Base-by-base conservation (phyloP, 2,888 invertebrate genomes). In the Tetragonula carbonaria region DNA sequence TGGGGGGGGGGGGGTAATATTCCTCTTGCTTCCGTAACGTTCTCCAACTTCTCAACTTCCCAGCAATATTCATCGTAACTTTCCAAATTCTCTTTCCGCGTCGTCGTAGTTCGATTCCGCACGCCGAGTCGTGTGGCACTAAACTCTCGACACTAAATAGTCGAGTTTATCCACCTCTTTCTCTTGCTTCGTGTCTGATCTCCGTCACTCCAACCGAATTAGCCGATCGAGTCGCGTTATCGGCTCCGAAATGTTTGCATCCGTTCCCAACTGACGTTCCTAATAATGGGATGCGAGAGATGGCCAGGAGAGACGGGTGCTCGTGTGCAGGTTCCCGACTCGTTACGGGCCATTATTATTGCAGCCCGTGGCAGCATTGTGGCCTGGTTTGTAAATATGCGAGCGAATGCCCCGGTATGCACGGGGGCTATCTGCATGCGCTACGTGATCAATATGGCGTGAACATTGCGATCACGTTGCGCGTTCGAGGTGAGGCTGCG, bases 301-400 rank as follows among this genome's bases (percentile, higher is more conserved):
- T 13, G 75, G 67, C 8, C 62, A 14, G 18, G 62, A 18, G 68
- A 80, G 81, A 74, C 71, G 80, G 70, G n/a, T 18, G 65, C 67
- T 65, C 71, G 70, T 70, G 63, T 71, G 51, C 55, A 66, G 62
- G 0, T 38, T 80, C 74, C 70, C 76, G 80, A 87, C 88, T 86
- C 83, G 87, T 89, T 86, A 88, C 84, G 84, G 86, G 65, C 86
- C 86, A 87, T 91, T 87, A 88, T 88, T 84, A 86, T 73, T 84
- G 82, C 77, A 76, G 38, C 50, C 33, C 53, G 72, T 59, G 57
- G 51, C 65, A 51, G 53, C 51, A n/a, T 6, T 59, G 75, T n/a
- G 53, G 59, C 59, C 70, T 71, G 21, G 21, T 85, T 77, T 80
- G 80, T 85, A 84, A 84, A 85, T 85, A 79, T 80, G 76, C 80